Base-by-base conservation (phyloP, 2,888 invertebrate species). In the Temnothorax rugatulus region DNA sequence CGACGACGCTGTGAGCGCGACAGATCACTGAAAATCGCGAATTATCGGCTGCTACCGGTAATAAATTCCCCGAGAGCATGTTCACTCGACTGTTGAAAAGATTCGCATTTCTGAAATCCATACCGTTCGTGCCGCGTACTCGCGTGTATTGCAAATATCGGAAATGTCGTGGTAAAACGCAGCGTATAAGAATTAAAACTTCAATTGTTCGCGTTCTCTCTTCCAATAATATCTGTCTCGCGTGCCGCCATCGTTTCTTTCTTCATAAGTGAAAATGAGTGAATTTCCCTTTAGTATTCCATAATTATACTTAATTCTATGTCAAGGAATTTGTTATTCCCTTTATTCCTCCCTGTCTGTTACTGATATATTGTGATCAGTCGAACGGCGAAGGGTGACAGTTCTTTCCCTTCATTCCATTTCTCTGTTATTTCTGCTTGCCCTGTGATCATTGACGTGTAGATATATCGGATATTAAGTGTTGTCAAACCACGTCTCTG, bases 81-180 rank as follows among this genome's bases (percentile, higher is more conserved):
- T 91, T 92, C 0, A 87, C 15, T 4, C 89, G 15, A 0, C 54
- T 83, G 50, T 91, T 92, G 2, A 90, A 83, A 38, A 68, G 69
- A 86, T 87, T 92, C 4, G 86, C 38, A 5, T 44, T 88, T 25
- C 57, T 41, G 21, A 91, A 92, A 84, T 91, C 61, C 89, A 92
- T 91, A 7, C 13, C n/a, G 15, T n/a, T 38, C 11, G 18, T 15
- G 29, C 13, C 25, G 29, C 13, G n/a, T 25, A 18, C n/a, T 25
- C n/a, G 4, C 7, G 25, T 8, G 25, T 8, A 3, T 18, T 21
- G 8, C 25, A 11, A 34, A 29, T 11, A 29, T 11, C 1, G 18
- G 0, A 64, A 75, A 21, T 76, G 52, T 8, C 7, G 64, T 38
- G 71, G 5, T 3, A 41, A 54, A 47, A 29, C 5, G 25, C 3